phyloP scores from a whole-genome alignment of 2,797 vertebrate species.

The Scyliorhinus canicula region DNA sequence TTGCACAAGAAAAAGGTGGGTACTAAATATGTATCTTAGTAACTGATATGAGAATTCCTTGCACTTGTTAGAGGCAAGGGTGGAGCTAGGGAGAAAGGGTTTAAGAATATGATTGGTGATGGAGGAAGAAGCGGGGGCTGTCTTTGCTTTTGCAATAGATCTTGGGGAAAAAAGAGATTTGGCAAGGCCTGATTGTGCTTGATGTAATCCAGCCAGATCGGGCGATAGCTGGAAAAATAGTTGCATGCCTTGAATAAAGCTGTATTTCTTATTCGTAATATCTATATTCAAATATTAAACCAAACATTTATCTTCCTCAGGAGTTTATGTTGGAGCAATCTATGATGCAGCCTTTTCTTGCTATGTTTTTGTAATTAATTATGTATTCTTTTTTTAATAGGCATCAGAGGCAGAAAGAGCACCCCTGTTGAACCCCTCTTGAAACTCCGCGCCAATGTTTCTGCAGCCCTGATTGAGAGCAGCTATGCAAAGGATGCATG shows the following conservation, averaged over 20 bases:
- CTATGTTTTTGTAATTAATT: not conserved
- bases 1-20: not conserved
- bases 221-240: not conserved
- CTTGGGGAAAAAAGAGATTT: not conserved
- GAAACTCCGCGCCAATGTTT: constrained; percentile 39
- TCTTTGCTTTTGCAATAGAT: not conserved
- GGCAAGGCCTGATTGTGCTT: not conserved
- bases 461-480: constrained; percentile 24
- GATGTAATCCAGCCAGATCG: not conserved
- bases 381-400: constrained; percentile 42
- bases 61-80: no score
- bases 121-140: not conserved
- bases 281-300: not conserved
- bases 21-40: not conserved
- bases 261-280: not conserved
- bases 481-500: constrained; percentile 34
- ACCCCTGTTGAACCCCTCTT: constrained; percentile 58
- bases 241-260: not conserved
- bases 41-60: not conserved
- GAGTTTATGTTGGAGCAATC: not conserved
- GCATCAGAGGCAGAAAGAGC: constrained; percentile 59
- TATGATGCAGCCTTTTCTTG: not conserved
- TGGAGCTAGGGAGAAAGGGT: no score
- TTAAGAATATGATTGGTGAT: not conserved
- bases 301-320: not conserved